A percentile compares a stretch with the other conserved stretches of the same genome.
Conservation (phyloP, 2,888 invertebrate genomes). For the Diploptera punctata region DNA sequence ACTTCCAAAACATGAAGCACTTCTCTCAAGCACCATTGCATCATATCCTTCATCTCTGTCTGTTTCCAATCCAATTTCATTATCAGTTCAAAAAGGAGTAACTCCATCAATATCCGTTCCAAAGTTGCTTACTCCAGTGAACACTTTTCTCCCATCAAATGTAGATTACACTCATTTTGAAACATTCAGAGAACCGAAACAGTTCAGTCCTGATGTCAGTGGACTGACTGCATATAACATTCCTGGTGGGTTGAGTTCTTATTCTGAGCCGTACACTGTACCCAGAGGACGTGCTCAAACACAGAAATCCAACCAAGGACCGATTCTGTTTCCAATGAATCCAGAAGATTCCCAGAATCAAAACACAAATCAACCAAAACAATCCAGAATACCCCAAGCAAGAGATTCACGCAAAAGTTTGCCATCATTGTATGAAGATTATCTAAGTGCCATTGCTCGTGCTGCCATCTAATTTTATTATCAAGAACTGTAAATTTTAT, state of each 20-base stretch:
- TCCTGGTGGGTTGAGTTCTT: not conserved
- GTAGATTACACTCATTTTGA: too few species aligned
- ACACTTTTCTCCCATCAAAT: too few species aligned
- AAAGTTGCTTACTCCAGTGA: too few species aligned
- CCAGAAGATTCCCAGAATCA: constrained; percentile 9
- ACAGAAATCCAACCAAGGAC: not conserved
- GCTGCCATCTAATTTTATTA: too few species aligned
- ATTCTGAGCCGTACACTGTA: not conserved
- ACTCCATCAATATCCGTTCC: too few species aligned
- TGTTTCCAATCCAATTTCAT: too few species aligned
- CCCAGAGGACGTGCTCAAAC: too few species aligned
- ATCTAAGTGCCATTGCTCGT: too few species aligned
- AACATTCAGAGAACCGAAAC: not conserved
- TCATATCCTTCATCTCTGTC: too few species aligned
- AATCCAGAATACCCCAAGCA: not conserved
- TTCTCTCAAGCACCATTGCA: not conserved
- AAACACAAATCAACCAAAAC: not conserved
- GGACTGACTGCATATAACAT: not conserved
- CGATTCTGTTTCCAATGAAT: constrained; percentile 16
- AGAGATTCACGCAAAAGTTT: too few species aligned
- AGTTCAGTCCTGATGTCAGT: not conserved
- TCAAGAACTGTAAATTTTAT: too few species aligned
- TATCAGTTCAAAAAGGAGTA: too few species aligned
- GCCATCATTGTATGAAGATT: not conserved
- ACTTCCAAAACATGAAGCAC: not conserved